These are phyloP conservation scores for Resseliella maxima DNA, from an alignment of 2,888 invertebrate species.

Conservation along the genomic window DNA sequence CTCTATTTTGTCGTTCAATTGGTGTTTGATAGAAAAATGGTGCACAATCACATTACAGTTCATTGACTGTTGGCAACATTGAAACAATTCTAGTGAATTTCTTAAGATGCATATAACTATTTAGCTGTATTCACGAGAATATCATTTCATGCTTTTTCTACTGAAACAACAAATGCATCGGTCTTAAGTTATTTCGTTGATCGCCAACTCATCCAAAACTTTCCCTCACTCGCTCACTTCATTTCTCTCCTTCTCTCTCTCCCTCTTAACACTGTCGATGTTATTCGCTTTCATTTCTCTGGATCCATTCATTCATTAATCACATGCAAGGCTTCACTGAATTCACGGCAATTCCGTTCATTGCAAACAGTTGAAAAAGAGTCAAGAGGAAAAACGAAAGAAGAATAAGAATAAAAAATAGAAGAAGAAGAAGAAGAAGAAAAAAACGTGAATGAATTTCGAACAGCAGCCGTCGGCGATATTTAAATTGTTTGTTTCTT, in stretches of 20 bases:
- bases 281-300: neutral
- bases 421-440: no score
- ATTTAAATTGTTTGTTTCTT: slow-evolving; percentile 42
- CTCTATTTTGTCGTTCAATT: neutral
- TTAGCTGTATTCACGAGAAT: neutral
- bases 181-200: neutral
- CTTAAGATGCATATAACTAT: neutral
- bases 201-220: no score
- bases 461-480: slow-evolving; percentile 26
- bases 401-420: neutral
- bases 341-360: slow-evolving; percentile 8
- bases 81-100: neutral
- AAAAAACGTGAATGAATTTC: no score
- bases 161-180: neutral
- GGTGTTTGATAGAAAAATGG: neutral
- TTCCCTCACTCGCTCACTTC: neutral
- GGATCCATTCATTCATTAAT: slow-evolving; percentile 25
- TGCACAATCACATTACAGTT: slow-evolving; percentile 31
- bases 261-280: neutral
- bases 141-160: neutral
- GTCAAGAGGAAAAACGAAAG: neutral
- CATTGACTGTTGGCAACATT: slow-evolving; percentile 9
- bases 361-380: slow-evolving; percentile 29
- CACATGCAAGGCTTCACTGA: neutral
- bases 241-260: neutral